Base-by-base conservation (phyloP, 2,113 vertebrate species). In the Fulica atra region DNA sequence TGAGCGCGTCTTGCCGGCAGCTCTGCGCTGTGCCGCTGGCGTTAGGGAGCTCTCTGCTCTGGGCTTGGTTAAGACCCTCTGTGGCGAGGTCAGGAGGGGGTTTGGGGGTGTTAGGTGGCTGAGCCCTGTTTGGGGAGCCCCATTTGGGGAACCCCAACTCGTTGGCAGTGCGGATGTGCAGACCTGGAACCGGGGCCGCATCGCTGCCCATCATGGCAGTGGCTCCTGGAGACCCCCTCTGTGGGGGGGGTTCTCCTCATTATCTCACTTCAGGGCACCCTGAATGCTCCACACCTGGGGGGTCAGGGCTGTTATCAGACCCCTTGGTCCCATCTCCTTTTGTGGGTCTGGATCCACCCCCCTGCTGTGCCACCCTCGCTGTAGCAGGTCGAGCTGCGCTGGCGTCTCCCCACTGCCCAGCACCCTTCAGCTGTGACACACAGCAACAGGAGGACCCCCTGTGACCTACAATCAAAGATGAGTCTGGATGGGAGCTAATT, bases 231-330 rank as follows among this genome's bases (percentile, higher is more conserved):
- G 53, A 29, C 24, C 71, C 51, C 8, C 15, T 15, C 63, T 40
- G 40, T 2, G 0, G 71, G 40, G 36, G 20, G 36, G 36, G 31
- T 35, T 25, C 36, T 25, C 16, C 28, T 10, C 4, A 33, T n/a
- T 56, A 33, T 20, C 0, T 15, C 10, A 11, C n/a, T 11, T 63
- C 8, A 4, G 35, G 59, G 33, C 26, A 25, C 21, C 44, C 36
- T 1, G 0, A 42, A 17, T 20, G 51, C 3, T 0, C 7, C 50
- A 65, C 3, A 42, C 21, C 2, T 35, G 31, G 5, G 21, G 42
- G 3, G 10, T 4, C 12, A 1, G 73, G 57, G 14, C 13, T 3
- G 0, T n/a, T 63, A 3, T 16, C 29, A 36, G 51, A 7, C 33
- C 42, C 42, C 4, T 25, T 6, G 11, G 33, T 38, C 4, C 1